Base-by-base conservation (phyloP, 1,140 invertebrate species). In the Wasmannia auropunctata region DNA sequence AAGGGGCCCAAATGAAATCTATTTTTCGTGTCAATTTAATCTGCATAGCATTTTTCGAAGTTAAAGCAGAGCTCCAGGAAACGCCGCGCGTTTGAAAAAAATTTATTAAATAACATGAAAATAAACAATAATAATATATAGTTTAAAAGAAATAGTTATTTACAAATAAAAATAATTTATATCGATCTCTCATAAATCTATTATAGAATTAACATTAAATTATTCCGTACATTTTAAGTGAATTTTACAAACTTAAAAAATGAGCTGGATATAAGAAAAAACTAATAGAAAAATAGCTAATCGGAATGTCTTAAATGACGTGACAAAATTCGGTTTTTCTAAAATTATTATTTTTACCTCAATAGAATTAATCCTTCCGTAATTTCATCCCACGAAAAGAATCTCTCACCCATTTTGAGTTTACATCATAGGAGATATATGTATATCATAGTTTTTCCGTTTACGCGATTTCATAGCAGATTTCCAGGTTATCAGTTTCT, bases 331-430 rank as follows among this genome's bases (percentile, higher is more conserved):
- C 3, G 6, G 37, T 37, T 19, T 62, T 62, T 40, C 10, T 28
- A 19, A 62, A 40, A 75, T 34, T 14, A 31, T 34, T 14, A 28
- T 10, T 5, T n/a, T 74, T 91, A 96, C 96, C 95, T 93, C 16
- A 95, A 67, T 88, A 95, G 93, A 31, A 93, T 54, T 75, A 96
- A 88, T 51, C 87, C 91, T 87, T 95, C 88, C 10, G 77, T 79
- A 37, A 80, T 65, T 40, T 96, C 95, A 88, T 96, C 95, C 96
- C 96, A 96, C 7, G 88, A 90, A 94, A 96, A 96, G 85, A 94
- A 93, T 19, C 86, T 91, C 19, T 93, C 87, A 40, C 86, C 85
- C 90, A 92, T 91, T 58, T 83, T 70, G 46, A 46, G 40, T 25
- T 76, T 22, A 49, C 40, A 63, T 56, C 74, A 86, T 49, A 58